Base-by-base conservation (phyloP, 2,888 invertebrate species). In the Agrenia bidenticulata region DNA sequence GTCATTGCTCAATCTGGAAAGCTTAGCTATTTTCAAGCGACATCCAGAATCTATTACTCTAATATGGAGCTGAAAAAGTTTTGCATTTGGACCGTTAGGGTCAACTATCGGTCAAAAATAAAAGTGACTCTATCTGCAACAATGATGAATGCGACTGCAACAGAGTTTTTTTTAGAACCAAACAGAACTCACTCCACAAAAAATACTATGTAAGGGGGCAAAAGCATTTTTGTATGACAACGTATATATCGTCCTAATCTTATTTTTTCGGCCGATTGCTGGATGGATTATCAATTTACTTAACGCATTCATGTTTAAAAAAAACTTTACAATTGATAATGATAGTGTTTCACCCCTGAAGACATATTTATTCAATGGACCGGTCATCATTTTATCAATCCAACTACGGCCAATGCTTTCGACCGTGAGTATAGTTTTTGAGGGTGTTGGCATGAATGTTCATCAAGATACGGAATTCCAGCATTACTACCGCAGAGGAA, bases 61-160 rank as follows among this genome's bases (percentile, higher is more conserved):
- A n/a, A n/a, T n/a, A n/a, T n/a, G n/a, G n/a, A n/a, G n/a, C 51
- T 4, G 32, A 32, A 32, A 11, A 4, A 32, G 23, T 5, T 9
- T 4, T 55, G 55, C 17, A 26, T 55, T 55, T 55, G 55, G 55
- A 55, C 55, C 11, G 26, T 55, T 17, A 24, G 55, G n/a, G 37
- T 26, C 9, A 55, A 55, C n/a, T 7, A 55, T 32, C 26, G 55
- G 37, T 9, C 55, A 32, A 55, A 32, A 27, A 55, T 55, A 27
- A 21, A 32, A 17, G 2, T 51, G 7, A 9, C 15, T 15, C 9
- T 13, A 11, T 55, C 37, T 7, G 17, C 32, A 32, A 32, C 11
- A 23, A 15, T 53, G 9, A 21, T 9, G 11, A 15, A 13, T 5
- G 37, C 7, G 5, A 27, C 4, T 55, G 55, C 27, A 15, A 32